Percentiles rank a stretch among this genome's conserved stretches.
Evolutionary conservation across 2,797 vertebrate species (phyloP).

Genomic region (Tokudaia tokunoshimensis): DNA sequence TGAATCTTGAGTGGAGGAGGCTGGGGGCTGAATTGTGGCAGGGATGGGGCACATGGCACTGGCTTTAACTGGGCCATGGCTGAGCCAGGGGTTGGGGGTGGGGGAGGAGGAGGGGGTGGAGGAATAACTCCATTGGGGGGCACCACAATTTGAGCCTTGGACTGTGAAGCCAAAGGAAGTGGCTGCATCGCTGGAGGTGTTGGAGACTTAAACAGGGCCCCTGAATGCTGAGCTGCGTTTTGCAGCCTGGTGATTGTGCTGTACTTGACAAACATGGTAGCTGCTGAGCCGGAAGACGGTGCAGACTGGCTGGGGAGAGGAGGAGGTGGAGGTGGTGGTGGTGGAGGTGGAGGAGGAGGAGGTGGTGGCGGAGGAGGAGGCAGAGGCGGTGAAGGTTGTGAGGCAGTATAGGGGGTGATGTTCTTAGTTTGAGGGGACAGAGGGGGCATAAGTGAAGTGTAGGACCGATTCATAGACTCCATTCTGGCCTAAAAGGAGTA

Average conservation of each 20-base stretch:
- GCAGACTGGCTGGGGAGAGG: constrained; percentile 91
- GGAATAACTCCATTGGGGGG: constrained; percentile 88
- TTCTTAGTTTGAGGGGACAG: constrained; percentile 90
- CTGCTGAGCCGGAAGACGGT: constrained; percentile 80
- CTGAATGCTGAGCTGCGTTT: constrained; percentile 90
- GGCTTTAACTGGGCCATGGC: constrained; percentile 94
- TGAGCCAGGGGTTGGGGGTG: constrained; percentile 92
- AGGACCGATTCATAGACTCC: constrained; percentile 91
- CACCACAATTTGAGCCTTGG: constrained; percentile 90
- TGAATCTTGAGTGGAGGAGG: constrained; percentile 91
- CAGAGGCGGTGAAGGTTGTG: constrained; percentile 86
- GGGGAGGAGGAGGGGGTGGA: constrained; percentile 91
- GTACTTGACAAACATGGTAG: constrained; percentile 93
- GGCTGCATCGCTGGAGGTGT: constrained; percentile 77
- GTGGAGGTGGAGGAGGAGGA: constrained; percentile 85
- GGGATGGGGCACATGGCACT: constrained; percentile 88
- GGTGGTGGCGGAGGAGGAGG: constrained; percentile 87
- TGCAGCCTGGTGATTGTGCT: constrained; percentile 95
- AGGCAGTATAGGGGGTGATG: constrained; percentile 88
- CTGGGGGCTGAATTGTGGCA: constrained; percentile 87
- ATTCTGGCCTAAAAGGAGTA: constrained; percentile 86
- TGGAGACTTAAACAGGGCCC: constrained; percentile 85
- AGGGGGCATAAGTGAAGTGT: constrained; percentile 91
- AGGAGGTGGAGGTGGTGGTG: constrained; percentile 84
- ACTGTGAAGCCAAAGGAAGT: constrained; percentile 56